phyloP scores from a whole-genome alignment of 1,140 invertebrate genomes.

The Lepidurus packardi region DNA sequence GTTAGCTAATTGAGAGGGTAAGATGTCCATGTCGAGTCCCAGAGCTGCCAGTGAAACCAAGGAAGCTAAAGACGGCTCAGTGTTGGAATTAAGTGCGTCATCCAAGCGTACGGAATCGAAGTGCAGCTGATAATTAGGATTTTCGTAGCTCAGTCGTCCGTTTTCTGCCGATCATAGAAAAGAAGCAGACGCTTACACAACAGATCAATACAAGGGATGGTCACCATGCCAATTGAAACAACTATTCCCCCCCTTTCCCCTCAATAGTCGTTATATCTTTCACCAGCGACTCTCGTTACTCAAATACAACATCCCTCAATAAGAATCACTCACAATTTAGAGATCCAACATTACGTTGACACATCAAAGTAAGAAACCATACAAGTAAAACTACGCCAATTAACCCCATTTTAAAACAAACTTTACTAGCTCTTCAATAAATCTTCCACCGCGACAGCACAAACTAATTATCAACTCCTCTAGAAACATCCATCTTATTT shows the following conservation, averaged over 20 bases:
- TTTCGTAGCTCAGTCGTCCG: conserved; percentile 76
- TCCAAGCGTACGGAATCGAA: conserved; percentile 62
- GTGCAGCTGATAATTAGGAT: conserved; percentile 72
- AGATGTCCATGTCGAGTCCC: conserved; percentile 32
- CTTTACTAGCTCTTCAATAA: too few relatives aligned
- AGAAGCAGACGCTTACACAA: neutral
- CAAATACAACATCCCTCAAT: neutral
- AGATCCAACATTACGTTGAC: too few relatives aligned
- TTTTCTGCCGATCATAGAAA: conserved; percentile 56
- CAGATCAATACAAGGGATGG: conserved; percentile 2
- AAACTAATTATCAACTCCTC: too few relatives aligned
- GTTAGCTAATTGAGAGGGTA: conserved; percentile 31
- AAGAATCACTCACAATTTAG: neutral
- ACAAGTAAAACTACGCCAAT: too few relatives aligned
- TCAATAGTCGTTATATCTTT: neutral
- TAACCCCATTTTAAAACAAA: too few relatives aligned
- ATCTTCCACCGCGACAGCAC: too few relatives aligned
- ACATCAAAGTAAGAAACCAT: too few relatives aligned
- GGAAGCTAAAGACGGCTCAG: conserved; percentile 41
- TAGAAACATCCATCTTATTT: too few relatives aligned
- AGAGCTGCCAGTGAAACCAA: conserved; percentile 22
- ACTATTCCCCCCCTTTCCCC: neutral
- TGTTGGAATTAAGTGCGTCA: conserved; percentile 71
- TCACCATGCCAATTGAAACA: conserved; percentile 23
- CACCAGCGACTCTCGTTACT: neutral